Evolutionary conservation across 2,888 invertebrate species (phyloP).

Genomic region (Spodoptera exigua): DNA sequence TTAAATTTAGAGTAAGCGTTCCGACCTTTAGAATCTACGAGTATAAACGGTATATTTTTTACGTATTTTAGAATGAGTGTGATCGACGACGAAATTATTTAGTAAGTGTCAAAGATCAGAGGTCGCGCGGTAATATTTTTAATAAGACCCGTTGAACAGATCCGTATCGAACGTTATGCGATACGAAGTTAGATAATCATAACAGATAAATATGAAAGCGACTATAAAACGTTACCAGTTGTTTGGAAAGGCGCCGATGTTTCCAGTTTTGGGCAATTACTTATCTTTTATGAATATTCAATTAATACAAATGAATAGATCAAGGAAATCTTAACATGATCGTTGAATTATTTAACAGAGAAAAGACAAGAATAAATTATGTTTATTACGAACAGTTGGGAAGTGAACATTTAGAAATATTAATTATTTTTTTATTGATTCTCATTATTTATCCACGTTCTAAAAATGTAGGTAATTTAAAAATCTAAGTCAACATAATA

Average conservation of each 20-base stretch:
- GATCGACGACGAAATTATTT: slow-evolving; percentile 13
- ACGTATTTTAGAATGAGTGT: slow-evolving; percentile 12
- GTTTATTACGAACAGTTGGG: slow-evolving; percentile 20
- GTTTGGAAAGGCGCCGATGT: slow-evolving; percentile 53
- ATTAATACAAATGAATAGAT: slow-evolving; percentile 50
- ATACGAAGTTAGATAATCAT: slow-evolving; percentile 46
- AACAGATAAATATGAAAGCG: slow-evolving; percentile 56
- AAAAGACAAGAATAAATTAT: slow-evolving; percentile 65
- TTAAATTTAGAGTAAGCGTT: slow-evolving; percentile 4
- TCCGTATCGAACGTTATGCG: slow-evolving; percentile 21
- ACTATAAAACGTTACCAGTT: slow-evolving; percentile 41
- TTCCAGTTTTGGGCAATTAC: slow-evolving; percentile 42
- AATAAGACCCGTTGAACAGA: slow-evolving; percentile 7
- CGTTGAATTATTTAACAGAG: slow-evolving; percentile 74
- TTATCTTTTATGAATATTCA: slow-evolving; percentile 62
- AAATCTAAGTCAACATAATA: slow-evolving; percentile 5
- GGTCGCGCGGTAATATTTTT: slow-evolving; percentile 11
- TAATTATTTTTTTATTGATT: slow-evolving; percentile 8
- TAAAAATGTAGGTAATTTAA: not conserved
- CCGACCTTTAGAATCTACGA: slow-evolving; percentile 2
- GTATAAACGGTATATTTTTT: slow-evolving; percentile 5
- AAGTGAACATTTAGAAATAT: slow-evolving; percentile 15
- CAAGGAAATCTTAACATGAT: slow-evolving; percentile 58
- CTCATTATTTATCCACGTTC: slow-evolving; percentile 21
- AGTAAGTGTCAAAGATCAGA: not conserved